Evolutionary conservation across 2,888 invertebrate species (phyloP), one percentile per base, ranked within the genome.

Genomic region (Cetonia aurata): DNA sequence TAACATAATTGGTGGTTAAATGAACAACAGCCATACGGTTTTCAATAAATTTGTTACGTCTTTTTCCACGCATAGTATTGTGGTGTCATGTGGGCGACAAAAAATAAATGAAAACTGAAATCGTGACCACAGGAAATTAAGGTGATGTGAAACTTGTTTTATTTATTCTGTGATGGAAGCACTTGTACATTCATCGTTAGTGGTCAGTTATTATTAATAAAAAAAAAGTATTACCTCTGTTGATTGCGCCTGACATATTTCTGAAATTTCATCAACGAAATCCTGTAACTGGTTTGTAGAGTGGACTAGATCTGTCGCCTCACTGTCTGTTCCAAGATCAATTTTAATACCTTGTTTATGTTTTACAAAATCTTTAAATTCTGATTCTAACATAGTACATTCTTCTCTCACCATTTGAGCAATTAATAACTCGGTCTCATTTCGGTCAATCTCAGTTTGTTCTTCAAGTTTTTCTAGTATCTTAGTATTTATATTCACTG

Each of bases 381-480:
- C 93, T 74, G 85, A 83, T 78, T 91, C 90, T 78, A 94, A 91
- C 41, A 87, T 86, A 44, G 87, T 85, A 1, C 91, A 89, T 83
- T 92, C 91, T 72, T 90, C 89, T 15, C 87, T 81, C 0, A 92
- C 87, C 85, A 91, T 89, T 74, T 88, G 86, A 56, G 86, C 88
- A n/a, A 91, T 82, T 19, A 87, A 81, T 25, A 74, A 74, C 13
- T 79, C 77, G 13, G 79, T 77, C 69, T 77, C 80, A 70, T 75
- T 75, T 3, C 41, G 33, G 25, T 13, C 50, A n/a, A 53, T 33
- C 0, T 15, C 44, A 31, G 19, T 46, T 8, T 48, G 31, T 31
- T 15, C 12, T 37, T 33, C 57, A n/a, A 44, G 66, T 31, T 56
- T 53, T n/a, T 52, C 42, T 8, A 44, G 13, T 25, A 46, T 6